Base-by-base conservation (phyloP, 53 echinoderm and acorn worm species). In the Echinometra lucunter region DNA sequence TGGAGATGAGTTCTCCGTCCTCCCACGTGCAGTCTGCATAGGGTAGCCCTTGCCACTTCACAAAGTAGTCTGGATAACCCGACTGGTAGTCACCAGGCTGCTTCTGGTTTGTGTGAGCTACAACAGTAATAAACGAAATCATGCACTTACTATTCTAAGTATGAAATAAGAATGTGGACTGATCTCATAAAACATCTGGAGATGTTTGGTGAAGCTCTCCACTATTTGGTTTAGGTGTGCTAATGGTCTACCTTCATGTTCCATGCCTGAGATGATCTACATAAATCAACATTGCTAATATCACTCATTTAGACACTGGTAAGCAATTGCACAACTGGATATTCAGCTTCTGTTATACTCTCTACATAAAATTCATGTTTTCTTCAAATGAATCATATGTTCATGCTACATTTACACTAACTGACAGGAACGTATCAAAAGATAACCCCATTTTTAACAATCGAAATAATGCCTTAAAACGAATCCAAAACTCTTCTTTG, bases 41-140 rank as follows among this genome's bases (percentile, higher is more conserved):
- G 34, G 99, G 99, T 83, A 98, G 96, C 8, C 99, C 99, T 90
- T 97, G 97, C 99, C 99, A 99, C 91, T 99, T 99, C 74, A 96
- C 96, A 78, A 99, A 94, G 95, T 98, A 99, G 92, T 99, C 99
- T 19, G 96, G 97, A 83, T 95, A 97, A 89, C 96, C 96, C 11
- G 96, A 92, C 37, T 38, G 90, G 47, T 95, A 95, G 69, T 97
- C 97, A 18, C 96, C 95, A 23, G 97, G 96, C 91, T 97, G 97
- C 44, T 96, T 96, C 88, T 97, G 97, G 88, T 95, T 92, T 37
- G 97, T 96, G 88, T 96, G 97, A 70, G 96, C 97, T 97, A n/a
- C n/a, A 95, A 74, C 19, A 63, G 63, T 19, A 21, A 23, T 0
- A 63, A 63, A 21, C 4, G 63, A 63, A 23, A 63, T 63, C 19